Evolutionary conservation across 2,888 invertebrate species (phyloP).

Genomic region (Drosophila borborema): DNA sequence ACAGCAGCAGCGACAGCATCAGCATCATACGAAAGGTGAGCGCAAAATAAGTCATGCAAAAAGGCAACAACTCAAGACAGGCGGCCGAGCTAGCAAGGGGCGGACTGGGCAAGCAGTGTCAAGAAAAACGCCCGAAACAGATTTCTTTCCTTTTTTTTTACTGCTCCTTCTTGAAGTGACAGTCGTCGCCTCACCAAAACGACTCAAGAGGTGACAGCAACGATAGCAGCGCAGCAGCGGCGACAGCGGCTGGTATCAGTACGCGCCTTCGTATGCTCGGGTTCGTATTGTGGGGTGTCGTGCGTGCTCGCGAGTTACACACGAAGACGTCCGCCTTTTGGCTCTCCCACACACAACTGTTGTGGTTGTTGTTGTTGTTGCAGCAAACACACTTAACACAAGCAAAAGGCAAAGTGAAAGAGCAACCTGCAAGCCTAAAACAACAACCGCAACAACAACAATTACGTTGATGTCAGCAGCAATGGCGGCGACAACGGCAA

Average conservation of each 20-base stretch:
- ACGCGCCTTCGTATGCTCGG: constrained; percentile 45
- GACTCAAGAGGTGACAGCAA: constrained; percentile 44
- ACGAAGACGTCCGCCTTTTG: constrained; percentile 44
- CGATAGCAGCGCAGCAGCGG: constrained; percentile 5
- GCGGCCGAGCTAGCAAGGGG: background rate
- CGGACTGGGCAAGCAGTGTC: constrained; percentile 9
- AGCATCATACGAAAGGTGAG: constrained; percentile 63
- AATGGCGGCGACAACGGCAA: constrained; percentile 54
- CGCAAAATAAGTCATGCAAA: constrained; percentile 77
- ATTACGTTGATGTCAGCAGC: constrained; percentile 53
- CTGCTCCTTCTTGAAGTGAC: constrained; percentile 70
- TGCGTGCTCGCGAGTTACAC: constrained; percentile 47
- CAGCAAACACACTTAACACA: constrained; percentile 66
- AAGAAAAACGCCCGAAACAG: constrained; percentile 71
- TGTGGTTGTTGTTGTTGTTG: constrained; percentile 52
- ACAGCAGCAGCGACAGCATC: constrained; percentile 7
- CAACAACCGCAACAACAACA: constrained; percentile 61
- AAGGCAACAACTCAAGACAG: constrained; percentile 35
- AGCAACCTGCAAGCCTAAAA: constrained; percentile 76
- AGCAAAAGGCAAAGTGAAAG: constrained; percentile 63
- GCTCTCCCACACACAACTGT: constrained; percentile 25
- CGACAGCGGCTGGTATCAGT: constrained; percentile 13
- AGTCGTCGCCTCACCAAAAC: constrained; percentile 64
- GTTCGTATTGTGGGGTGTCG: constrained; percentile 39
- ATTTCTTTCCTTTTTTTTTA: constrained; percentile 44